Evolutionary conservation across 2,797 vertebrate genomes (phyloP), one percentile per base, ranked within the genome.

Genomic region (Gymnoscopelus microlampas): DNA sequence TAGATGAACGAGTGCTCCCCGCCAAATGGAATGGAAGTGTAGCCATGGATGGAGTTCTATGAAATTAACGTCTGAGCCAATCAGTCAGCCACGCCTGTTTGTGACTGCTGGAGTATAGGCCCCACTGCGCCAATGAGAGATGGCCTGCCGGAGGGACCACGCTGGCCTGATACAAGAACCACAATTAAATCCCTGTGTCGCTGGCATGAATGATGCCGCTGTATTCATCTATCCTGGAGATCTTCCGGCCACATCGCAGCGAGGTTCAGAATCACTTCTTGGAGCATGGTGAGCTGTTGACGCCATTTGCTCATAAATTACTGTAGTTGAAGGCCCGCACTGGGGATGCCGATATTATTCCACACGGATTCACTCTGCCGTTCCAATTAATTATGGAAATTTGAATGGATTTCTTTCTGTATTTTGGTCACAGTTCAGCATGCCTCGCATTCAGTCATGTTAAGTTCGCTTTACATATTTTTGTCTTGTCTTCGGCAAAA

Each of bases 141-240:
- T 65, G 60, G 57, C 73, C 76, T 13, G 60, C 70, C 51, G 50
- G 66, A 44, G 75, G 82, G 77, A 64, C 53, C 74, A 68, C 35
- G 69, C 76, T 70, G 73, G 74, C 75, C 12, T n/a, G 81, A 85
- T 82, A 85, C 85, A 85, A 80, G 80, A 80, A 44, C 70, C 83
- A 84, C 83, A 86, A 81, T 89, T 83, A 89, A 87, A 85, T 86
- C 79, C 67, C 79, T 79, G 74, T 86, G 78, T 86, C 76, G 61
- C 65, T 74, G 65, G 49, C 78, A 84, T 84, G 89, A 88, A 81
- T 82, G 83, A 86, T 89, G 83, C 73, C 82, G 85, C 89, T 88
- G 62, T 86, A 86, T 87, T 88, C 76, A 73, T 87, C 81, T 86
- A 79, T 84, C 39, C 79, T 78, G 78, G 78, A 85, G 80, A 84